Conservation (phyloP, 2,113 vertebrate species). For the Emydura subglobosa region DNA sequence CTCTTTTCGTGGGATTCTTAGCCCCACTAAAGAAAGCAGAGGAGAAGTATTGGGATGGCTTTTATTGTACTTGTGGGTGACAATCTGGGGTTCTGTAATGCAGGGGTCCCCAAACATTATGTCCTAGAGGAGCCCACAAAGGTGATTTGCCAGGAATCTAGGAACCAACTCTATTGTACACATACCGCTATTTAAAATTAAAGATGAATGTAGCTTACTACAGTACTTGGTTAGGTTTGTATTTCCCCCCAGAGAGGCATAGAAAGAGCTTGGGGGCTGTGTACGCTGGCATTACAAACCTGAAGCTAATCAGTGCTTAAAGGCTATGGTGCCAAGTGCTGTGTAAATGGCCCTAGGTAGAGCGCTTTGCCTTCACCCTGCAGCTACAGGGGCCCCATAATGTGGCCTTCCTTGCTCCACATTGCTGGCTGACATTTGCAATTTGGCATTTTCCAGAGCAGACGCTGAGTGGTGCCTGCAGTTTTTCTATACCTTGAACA, state of each 20-base stretch:
- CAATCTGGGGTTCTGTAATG: not conserved
- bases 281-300: not conserved
- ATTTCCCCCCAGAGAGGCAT: not conserved
- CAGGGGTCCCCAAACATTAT: not conserved
- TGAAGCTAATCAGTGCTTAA: not conserved
- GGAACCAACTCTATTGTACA: not conserved
- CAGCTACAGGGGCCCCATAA: not conserved
- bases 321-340: not conserved
- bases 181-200: not conserved
- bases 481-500: not conserved
- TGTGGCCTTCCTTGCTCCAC: not conserved
- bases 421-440: not conserved
- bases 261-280: not conserved
- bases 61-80: not conserved
- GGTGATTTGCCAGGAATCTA: not conserved
- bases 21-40: not conserved
- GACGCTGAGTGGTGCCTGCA: not conserved
- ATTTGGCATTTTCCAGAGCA: not conserved
- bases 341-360: not conserved
- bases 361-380: not conserved
- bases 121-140: not conserved
- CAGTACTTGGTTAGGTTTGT: not conserved
- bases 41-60: not conserved
- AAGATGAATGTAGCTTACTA: not conserved
- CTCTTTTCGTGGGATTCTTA: not conserved